phyloP scores from a whole-genome alignment of 2,888 invertebrate species.

The Epinotia brunnichana region DNA sequence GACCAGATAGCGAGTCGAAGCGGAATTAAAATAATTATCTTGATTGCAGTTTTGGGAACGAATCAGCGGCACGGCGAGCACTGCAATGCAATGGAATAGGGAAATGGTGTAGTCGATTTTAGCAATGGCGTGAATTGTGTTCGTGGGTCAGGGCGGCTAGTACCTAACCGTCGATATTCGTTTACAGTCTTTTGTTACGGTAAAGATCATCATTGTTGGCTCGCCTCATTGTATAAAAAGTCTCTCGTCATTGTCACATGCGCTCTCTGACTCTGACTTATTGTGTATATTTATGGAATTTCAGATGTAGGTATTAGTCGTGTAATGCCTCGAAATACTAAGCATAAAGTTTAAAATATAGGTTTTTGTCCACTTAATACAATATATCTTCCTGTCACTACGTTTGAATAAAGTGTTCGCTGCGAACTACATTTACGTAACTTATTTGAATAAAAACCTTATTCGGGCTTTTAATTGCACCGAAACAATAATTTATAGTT shows the following conservation, averaged over 20 bases:
- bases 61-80: slow-evolving; percentile 50
- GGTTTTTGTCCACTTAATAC: not conserved
- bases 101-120: slow-evolving; percentile 6
- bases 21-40: slow-evolving; percentile 78
- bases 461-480: slow-evolving; percentile 74
- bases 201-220: no score
- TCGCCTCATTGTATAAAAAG: no score
- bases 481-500: slow-evolving; percentile 77
- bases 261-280: no score
- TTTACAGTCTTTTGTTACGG: no score
- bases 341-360: not conserved
- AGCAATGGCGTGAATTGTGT: not conserved
- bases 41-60: slow-evolving; percentile 65
- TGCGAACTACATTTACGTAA: slow-evolving; percentile 24
- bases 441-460: slow-evolving; percentile 45
- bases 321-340: no score
- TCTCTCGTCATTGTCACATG: no score
- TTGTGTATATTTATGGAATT: no score
- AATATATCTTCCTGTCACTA: slow-evolving; percentile 21
- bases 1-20: slow-evolving; percentile 49
- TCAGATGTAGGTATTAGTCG: no score
- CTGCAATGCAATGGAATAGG: slow-evolving; percentile 34
- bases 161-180: not conserved
- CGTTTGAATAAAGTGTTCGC: slow-evolving; percentile 9
- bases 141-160: not conserved